Conservation (phyloP, 2,888 invertebrate species). For the Megaustenia siamemsis region DNA sequence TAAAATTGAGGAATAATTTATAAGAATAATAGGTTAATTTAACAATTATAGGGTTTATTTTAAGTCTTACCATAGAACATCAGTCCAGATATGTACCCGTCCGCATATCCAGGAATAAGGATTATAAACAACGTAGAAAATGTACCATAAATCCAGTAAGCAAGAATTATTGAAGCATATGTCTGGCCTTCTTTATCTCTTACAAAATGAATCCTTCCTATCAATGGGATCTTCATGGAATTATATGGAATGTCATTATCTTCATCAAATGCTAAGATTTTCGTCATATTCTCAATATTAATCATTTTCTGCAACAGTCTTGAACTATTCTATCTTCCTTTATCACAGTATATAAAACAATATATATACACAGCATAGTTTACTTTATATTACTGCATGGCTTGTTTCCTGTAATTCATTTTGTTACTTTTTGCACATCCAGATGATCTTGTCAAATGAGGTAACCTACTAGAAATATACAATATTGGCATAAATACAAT, state of each 20-base stretch:
- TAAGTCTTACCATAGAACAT: slow-evolving; percentile 67
- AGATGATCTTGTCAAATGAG: too few relatives aligned
- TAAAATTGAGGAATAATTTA: too few relatives aligned
- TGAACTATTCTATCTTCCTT: not conserved
- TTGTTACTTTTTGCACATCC: too few relatives aligned
- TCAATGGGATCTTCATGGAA: slow-evolving; percentile 53
- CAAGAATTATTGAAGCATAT: slow-evolving; percentile 63
- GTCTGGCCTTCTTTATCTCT: slow-evolving; percentile 67
- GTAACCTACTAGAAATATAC: too few relatives aligned
- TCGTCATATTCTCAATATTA: slow-evolving; percentile 20
- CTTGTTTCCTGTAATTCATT: too few relatives aligned
- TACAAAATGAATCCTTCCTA: slow-evolving; percentile 64
- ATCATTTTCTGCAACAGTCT: slow-evolving; percentile 17
- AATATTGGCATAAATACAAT: too few relatives aligned
- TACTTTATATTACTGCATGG: too few relatives aligned
- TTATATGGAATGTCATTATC: slow-evolving; percentile 11
- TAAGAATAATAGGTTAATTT: too few relatives aligned
- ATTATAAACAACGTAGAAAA: slow-evolving; percentile 69
- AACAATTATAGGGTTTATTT: too few relatives aligned
- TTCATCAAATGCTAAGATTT: not conserved
- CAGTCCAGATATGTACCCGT: slow-evolving; percentile 63
- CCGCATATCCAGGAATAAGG: slow-evolving; percentile 72
- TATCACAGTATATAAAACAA: too few relatives aligned
- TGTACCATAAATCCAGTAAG: slow-evolving; percentile 77
- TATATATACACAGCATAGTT: too few relatives aligned